phyloP scores from a whole-genome alignment of 2,888 invertebrate species.

The Standfussiana lucernea region DNA sequence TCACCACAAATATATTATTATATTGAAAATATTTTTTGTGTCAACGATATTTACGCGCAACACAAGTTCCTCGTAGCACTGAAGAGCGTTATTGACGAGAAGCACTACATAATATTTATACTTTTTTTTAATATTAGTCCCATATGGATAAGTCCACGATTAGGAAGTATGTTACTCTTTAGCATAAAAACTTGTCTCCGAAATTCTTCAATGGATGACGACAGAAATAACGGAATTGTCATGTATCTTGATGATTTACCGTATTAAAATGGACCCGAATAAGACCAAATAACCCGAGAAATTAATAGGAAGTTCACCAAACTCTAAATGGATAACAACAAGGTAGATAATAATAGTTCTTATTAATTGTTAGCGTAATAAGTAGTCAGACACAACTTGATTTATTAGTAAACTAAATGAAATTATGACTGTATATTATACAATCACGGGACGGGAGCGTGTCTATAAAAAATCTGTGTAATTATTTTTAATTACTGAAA shows the following conservation, averaged over 20 bases:
- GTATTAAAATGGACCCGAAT: background rate
- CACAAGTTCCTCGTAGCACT: too few species aligned
- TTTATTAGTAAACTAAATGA: slow-evolving; percentile 48
- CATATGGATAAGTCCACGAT: too few species aligned
- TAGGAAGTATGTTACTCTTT: too few species aligned
- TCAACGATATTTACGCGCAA: too few species aligned
- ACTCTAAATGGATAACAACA: slow-evolving; percentile 18
- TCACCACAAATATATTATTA: too few species aligned
- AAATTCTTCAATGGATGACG: background rate
- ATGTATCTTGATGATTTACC: slow-evolving; percentile 1
- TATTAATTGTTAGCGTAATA: slow-evolving; percentile 32
- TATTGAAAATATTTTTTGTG: too few species aligned
- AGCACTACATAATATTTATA: too few species aligned
- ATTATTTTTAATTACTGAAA: slow-evolving; percentile 64
- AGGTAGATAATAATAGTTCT: slow-evolving; percentile 22
- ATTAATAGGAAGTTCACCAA: slow-evolving; percentile 32
- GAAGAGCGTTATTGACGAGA: too few species aligned
- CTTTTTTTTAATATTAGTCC: too few species aligned
- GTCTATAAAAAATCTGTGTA: slow-evolving; percentile 43
- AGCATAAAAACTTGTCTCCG: background rate
- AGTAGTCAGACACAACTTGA: slow-evolving; percentile 24
- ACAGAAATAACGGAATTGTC: background rate
- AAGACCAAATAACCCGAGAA: background rate
- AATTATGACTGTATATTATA: slow-evolving; percentile 40
- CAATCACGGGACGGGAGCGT: slow-evolving; percentile 27